phyloP scores from a whole-genome alignment of 2,113 vertebrate species.

The Oryctolagus cuniculus region DNA sequence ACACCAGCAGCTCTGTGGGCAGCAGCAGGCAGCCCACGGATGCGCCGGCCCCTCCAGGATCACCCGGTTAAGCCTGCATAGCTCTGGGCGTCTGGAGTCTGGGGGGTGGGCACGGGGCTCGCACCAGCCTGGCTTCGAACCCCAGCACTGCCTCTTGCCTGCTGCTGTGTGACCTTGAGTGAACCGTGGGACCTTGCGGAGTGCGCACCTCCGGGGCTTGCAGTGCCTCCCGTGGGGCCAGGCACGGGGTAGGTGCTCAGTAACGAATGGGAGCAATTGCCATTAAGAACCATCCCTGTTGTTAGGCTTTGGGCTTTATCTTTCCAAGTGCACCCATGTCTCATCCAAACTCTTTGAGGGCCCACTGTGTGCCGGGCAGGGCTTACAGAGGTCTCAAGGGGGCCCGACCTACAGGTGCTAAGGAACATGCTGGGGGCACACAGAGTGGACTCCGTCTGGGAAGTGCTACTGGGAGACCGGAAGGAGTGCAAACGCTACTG shows the following conservation, averaged over 20 bases:
- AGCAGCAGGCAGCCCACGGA: fast-evolving
- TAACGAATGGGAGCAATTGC: neutral
- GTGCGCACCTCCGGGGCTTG: neutral
- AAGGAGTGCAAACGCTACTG: neutral
- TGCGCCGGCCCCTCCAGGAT: fast-evolving
- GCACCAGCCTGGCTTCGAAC: neutral
- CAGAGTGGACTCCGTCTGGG: neutral
- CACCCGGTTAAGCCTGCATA: fast-evolving
- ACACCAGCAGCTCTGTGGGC: neutral
- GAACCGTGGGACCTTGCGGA: neutral
- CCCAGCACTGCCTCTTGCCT: neutral
- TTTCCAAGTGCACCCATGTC: neutral
- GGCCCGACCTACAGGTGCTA: neutral
- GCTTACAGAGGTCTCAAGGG: neutral
- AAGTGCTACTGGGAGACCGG: neutral
- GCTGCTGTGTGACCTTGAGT: conserved; percentile 18
- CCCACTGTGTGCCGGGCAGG: neutral
- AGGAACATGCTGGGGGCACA: neutral
- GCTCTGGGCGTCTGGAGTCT: neutral
- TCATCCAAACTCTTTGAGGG: neutral
- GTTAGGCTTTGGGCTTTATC: neutral
- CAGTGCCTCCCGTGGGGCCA: fast-evolving
- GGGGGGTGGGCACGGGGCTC: fast-evolving
- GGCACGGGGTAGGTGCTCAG: neutral
- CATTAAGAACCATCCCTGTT: neutral